Evolutionary conservation across 2,113 vertebrate species (phyloP).

Genomic region (Trematocara unimaculatum): DNA sequence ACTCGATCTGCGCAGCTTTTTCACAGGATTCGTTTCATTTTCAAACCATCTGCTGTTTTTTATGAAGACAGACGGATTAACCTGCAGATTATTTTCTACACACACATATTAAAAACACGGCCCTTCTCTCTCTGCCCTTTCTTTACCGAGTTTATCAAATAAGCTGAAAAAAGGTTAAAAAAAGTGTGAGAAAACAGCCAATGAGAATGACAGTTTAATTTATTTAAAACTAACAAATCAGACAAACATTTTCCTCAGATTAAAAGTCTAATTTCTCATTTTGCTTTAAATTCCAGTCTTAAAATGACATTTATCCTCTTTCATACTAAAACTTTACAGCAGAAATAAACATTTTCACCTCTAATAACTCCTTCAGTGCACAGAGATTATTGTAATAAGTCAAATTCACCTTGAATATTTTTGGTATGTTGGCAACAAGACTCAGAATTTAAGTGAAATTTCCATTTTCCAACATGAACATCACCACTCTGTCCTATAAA

Average conservation of each 20-base stretch:
- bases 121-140: neutral
- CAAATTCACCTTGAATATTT: neutral
- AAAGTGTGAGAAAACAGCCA: neutral
- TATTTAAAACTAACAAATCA: neutral
- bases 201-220: neutral
- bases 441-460: neutral
- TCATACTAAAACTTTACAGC: neutral
- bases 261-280: neutral
- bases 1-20: neutral
- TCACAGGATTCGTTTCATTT: neutral
- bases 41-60: neutral
- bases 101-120: neutral
- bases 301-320: neutral
- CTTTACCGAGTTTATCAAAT: neutral
- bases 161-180: neutral
- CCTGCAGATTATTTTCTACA: neutral
- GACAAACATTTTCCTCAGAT: neutral
- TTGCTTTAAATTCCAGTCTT: neutral
- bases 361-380: neutral
- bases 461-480: fast-evolving
- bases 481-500: fast-evolving
- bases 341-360: neutral
- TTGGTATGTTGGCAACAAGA: neutral
- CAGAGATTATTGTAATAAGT: neutral
- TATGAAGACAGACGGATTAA: neutral